Percentiles rank a stretch among this genome's conserved stretches.
phyloP scores from a whole-genome alignment of 2,888 invertebrate species.

The Eupeodes latifasciatus region DNA sequence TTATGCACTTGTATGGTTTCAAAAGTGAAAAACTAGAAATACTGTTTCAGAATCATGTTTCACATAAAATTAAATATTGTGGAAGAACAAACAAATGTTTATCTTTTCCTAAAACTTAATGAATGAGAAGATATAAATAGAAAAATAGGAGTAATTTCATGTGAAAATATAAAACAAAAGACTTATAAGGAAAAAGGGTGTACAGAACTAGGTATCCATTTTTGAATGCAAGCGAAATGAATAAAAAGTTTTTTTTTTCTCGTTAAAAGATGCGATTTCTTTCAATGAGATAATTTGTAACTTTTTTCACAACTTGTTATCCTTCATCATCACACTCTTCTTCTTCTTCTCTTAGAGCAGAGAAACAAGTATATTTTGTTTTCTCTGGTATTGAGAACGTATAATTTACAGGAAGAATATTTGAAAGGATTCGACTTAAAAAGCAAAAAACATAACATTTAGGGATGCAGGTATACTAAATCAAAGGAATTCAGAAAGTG shows the following conservation, averaged over 20 bases:
- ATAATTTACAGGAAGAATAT: conserved; percentile 48
- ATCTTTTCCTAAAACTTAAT: not conserved
- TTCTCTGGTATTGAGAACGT: conserved; percentile 34
- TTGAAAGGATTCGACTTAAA: conserved; percentile 51
- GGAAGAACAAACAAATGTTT: not conserved
- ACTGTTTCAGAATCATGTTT: not conserved
- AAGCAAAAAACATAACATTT: not conserved
- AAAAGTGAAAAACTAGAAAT: not conserved
- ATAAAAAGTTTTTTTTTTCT: conserved; percentile 34
- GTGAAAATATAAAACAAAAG: not conserved
- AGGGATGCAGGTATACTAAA: too few relatives aligned
- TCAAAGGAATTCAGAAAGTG: conserved; percentile 45
- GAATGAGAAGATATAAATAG: not conserved
- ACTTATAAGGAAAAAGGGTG: not conserved
- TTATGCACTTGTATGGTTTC: conserved; percentile 53
- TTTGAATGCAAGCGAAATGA: not conserved
- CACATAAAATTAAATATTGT: conserved; percentile 60
- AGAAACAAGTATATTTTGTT: not conserved
- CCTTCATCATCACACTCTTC: not conserved
- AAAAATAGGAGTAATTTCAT: not conserved
- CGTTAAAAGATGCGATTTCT: conserved; percentile 36
- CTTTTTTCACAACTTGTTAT: conserved; percentile 8
- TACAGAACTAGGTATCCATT: conserved; percentile 19
- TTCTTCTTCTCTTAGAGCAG: not conserved
- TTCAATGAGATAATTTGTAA: conserved; percentile 42